These are phyloP conservation scores for Nephotettix cincticeps DNA, from an alignment of 1,140 invertebrate genomes.

Conservation along the genomic window DNA sequence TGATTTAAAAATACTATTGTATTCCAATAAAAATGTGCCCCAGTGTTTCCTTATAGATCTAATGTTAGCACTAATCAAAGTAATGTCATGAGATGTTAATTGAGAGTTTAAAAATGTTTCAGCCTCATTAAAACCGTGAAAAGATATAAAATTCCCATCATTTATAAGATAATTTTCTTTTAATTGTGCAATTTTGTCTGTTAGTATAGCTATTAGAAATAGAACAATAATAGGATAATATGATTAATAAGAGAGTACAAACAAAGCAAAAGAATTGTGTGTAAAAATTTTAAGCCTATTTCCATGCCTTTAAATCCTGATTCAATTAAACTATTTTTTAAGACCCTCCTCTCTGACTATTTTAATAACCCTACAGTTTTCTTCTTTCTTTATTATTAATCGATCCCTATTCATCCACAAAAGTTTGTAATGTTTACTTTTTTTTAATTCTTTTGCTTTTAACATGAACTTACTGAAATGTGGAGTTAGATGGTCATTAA, in stretches of 20 bases:
- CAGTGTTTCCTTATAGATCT: constrained; percentile 17
- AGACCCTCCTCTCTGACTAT: neutral
- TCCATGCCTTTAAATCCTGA: neutral
- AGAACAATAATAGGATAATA: neutral
- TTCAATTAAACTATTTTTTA: neutral
- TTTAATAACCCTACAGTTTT: neutral
- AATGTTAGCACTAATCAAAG: constrained; percentile 2
- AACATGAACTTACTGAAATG: constrained; percentile 15
- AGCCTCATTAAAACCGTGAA: neutral
- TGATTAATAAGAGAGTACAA: neutral
- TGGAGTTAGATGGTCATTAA: constrained; percentile 15
- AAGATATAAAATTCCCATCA: too few relatives aligned
- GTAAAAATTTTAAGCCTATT: neutral
- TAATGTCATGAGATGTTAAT: neutral
- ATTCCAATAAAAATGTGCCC: neutral
- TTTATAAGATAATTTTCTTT: neutral
- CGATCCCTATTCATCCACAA: constrained; percentile 2
- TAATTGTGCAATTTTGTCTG: neutral
- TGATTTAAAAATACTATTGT: neutral
- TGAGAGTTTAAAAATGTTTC: neutral
- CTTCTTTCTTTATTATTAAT: too few relatives aligned
- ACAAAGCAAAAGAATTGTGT: neutral
- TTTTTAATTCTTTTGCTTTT: constrained; percentile 19
- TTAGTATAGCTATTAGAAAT: too few relatives aligned
- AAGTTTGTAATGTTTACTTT: neutral